A percentile compares a stretch with the other conserved stretches of the same genome.
These are phyloP conservation scores for Syngnathus acus DNA, from an alignment of 2,797 vertebrate species.

Conservation along the genomic window DNA sequence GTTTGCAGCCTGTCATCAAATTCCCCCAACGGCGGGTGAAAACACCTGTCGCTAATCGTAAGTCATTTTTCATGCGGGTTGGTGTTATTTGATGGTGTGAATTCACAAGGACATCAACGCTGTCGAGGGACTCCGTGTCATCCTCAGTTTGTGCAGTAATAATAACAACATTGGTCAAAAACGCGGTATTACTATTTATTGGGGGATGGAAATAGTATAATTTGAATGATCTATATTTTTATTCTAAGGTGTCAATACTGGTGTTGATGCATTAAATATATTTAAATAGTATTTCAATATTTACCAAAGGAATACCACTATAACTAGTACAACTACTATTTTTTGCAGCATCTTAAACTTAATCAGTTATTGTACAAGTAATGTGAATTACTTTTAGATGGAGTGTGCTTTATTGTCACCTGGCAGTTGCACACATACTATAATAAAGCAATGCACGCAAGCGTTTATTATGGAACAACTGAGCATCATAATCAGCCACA, in stretches of 20 bases:
- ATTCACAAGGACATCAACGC: slow-evolving; percentile 23
- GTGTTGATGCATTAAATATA: too few relatives aligned
- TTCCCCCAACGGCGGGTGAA: slow-evolving; percentile 25
- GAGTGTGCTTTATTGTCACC: background rate
- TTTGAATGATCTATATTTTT: background rate
- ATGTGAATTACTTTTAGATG: background rate
- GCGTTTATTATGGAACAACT: background rate
- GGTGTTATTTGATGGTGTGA: slow-evolving; percentile 31
- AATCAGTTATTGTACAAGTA: background rate
- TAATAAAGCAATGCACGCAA: background rate
- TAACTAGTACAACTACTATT: too few relatives aligned
- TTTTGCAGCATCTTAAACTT: too few relatives aligned
- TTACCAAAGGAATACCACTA: too few relatives aligned
- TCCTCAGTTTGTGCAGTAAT: slow-evolving; percentile 8
- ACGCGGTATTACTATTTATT: too few relatives aligned
- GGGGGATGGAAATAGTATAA: background rate
- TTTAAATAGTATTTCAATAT: too few relatives aligned
- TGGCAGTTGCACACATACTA: background rate
- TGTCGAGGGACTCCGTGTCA: slow-evolving; percentile 24
- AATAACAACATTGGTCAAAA: too few relatives aligned
- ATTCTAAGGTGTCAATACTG: background rate
- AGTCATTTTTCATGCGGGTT: slow-evolving; percentile 21
- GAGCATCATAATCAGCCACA: background rate
- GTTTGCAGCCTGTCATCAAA: slow-evolving; percentile 17
- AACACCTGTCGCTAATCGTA: slow-evolving; percentile 43